A percentile compares a stretch with the other conserved stretches of the same genome.
phyloP scores from a whole-genome alignment of 2,888 invertebrate genomes.

The Eurytoma adleriae region DNA sequence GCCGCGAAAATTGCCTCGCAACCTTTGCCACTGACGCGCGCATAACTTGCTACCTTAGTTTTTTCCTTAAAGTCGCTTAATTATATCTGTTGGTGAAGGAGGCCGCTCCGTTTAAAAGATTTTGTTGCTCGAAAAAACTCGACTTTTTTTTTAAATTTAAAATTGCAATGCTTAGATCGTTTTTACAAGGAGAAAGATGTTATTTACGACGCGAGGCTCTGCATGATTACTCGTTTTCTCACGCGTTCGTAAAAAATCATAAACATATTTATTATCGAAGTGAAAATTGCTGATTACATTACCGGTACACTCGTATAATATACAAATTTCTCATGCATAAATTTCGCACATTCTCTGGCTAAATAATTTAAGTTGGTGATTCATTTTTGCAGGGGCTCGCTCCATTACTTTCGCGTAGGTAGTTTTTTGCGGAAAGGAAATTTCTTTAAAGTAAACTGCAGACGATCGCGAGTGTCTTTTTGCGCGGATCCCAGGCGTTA shows the following conservation, averaged over 20 bases:
- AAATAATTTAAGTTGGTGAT: background rate
- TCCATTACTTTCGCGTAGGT: background rate
- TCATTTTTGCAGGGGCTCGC: background rate
- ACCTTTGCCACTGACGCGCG: background rate
- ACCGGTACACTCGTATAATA: no score
- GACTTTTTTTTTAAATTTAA: background rate
- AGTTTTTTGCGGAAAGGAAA: background rate
- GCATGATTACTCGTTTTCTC: no score
- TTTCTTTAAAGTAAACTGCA: background rate
- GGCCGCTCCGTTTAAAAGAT: background rate
- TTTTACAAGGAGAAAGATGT: background rate
- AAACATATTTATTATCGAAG: no score
- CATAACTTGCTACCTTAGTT: background rate
- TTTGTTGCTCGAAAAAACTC: background rate
- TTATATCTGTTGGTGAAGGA: no score
- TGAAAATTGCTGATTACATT: no score
- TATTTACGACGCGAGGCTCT: no score
- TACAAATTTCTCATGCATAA: slow-evolving; percentile 15
- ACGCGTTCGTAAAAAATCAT: no score
- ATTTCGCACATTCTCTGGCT: background rate
- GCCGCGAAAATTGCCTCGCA: slow-evolving; percentile 23
- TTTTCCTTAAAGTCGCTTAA: no score
- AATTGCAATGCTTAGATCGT: background rate
- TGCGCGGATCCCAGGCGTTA: background rate
- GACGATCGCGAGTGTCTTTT: background rate